Evolutionary conservation across 2,113 vertebrate species (phyloP).

Genomic region (Nerophis lumbriciformis): DNA sequence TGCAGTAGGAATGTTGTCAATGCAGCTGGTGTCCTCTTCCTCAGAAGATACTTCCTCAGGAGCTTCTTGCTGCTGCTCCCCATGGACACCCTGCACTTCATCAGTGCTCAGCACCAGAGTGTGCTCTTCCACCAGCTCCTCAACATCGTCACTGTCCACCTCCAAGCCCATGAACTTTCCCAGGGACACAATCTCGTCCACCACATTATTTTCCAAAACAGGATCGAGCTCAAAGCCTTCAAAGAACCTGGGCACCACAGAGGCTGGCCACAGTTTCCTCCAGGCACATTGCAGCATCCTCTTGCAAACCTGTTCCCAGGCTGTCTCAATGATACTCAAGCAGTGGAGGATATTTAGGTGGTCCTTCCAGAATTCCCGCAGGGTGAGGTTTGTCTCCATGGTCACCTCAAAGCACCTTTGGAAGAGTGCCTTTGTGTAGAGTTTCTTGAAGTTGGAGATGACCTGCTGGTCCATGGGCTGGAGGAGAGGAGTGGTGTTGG

Average conservation of each 20-base stretch:
- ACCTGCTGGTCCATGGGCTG: constrained; percentile 9
- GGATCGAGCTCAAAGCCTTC: background rate
- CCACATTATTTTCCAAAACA: background rate
- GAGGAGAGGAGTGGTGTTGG: background rate
- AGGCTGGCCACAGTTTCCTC: constrained; percentile 5
- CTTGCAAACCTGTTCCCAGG: background rate
- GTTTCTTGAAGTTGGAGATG: constrained; percentile 14
- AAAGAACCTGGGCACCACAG: background rate
- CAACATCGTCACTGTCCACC: constrained; percentile 4
- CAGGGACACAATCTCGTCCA: constrained; percentile 4
- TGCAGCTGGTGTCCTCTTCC: constrained; percentile 3
- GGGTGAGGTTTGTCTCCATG: constrained; percentile 1
- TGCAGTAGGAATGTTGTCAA: background rate
- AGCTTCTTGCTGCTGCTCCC: background rate
- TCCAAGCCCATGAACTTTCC: constrained; percentile 10
- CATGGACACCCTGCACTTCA: background rate
- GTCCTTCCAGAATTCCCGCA: constrained; percentile 12
- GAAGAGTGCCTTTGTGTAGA: constrained; percentile 9
- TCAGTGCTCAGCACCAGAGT: background rate
- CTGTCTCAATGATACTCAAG: constrained; percentile 2
- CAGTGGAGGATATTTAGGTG: constrained; percentile 7
- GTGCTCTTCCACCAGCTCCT: constrained; percentile 6
- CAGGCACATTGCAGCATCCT: constrained; percentile 2
- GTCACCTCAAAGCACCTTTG: constrained; percentile 9
- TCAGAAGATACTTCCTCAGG: background rate